Conservation (phyloP, 2,797 vertebrate genomes). For the Varecia variegata region DNA sequence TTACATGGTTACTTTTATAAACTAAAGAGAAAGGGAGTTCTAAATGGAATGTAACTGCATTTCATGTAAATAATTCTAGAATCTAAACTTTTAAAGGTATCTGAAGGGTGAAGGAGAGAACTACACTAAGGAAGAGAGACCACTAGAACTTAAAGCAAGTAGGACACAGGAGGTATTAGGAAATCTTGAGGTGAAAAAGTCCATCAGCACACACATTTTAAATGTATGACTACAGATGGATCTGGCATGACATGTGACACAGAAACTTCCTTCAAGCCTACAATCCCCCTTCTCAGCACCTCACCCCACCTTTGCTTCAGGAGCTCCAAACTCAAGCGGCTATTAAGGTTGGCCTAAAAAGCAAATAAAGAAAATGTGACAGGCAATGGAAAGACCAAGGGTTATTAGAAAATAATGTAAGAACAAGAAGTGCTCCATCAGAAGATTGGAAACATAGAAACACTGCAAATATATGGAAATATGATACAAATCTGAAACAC, state of each 20-base stretch:
- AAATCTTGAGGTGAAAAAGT: background rate
- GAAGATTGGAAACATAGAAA: background rate
- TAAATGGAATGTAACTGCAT: background rate
- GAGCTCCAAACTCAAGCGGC: background rate
- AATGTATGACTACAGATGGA: background rate
- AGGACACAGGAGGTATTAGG: background rate
- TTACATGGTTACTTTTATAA: background rate
- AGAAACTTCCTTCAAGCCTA: background rate
- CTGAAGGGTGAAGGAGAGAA: background rate
- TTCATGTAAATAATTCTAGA: background rate
- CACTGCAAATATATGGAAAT: background rate
- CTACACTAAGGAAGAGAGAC: background rate
- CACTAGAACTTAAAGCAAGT: background rate
- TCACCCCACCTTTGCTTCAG: background rate
- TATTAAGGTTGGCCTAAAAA: background rate
- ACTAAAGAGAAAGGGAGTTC: background rate
- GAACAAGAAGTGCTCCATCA: background rate
- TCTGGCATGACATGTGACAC: background rate
- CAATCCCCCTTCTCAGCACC: background rate
- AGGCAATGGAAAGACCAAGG: background rate
- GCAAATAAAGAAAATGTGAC: background rate
- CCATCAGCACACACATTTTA: background rate
- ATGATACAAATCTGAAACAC: background rate
- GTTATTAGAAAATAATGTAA: background rate
- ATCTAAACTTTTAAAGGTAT: background rate